These are phyloP conservation scores for Acanthopagrus latus DNA, from an alignment of 2,797 vertebrate species.

Conservation along the genomic window DNA sequence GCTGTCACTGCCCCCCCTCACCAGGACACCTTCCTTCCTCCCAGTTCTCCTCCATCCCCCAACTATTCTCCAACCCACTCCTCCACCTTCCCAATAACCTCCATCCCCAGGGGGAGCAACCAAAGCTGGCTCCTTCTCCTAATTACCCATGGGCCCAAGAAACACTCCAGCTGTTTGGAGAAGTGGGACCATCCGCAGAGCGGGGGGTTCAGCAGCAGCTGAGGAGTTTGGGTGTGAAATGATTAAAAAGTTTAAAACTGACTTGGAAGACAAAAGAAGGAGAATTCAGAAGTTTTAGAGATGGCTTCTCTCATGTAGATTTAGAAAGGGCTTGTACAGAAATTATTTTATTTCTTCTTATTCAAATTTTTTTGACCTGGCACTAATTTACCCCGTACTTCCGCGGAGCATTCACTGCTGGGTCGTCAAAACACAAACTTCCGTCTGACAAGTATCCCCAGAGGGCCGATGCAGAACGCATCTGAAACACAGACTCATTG, in stretches of 20 bases:
- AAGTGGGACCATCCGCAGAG: slow-evolving; percentile 63
- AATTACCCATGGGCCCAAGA: slow-evolving; percentile 82
- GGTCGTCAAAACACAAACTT: slow-evolving; percentile 39
- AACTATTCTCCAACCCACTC: slow-evolving; percentile 41
- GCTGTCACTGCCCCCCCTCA: slow-evolving; percentile 41
- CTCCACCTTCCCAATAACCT: slow-evolving; percentile 66
- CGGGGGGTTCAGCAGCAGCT: slow-evolving; percentile 65
- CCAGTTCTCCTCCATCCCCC: slow-evolving; percentile 43
- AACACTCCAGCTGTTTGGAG: slow-evolving; percentile 85
- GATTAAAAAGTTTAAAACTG: slow-evolving; percentile 81
- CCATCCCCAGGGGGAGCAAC: slow-evolving; percentile 70
- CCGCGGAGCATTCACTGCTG: slow-evolving; percentile 3
- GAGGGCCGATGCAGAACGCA: slow-evolving; percentile 18
- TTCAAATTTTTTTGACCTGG: slow-evolving; percentile 1
- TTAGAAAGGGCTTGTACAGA: slow-evolving; percentile 3
- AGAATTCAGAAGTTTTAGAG: slow-evolving; percentile 32
- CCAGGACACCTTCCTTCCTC: not conserved
- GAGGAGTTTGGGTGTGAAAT: slow-evolving; percentile 55
- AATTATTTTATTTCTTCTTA: not conserved
- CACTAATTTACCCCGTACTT: slow-evolving; percentile 26
- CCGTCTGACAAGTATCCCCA: slow-evolving; percentile 59
- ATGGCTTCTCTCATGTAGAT: slow-evolving; percentile 17
- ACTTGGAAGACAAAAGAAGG: slow-evolving; percentile 62
- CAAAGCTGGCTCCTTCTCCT: slow-evolving; percentile 75
- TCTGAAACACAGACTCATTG: slow-evolving; percentile 71